Evolutionary conservation across 2,113 vertebrate genomes (phyloP).

Genomic region (Zosterops borbonicus): DNA sequence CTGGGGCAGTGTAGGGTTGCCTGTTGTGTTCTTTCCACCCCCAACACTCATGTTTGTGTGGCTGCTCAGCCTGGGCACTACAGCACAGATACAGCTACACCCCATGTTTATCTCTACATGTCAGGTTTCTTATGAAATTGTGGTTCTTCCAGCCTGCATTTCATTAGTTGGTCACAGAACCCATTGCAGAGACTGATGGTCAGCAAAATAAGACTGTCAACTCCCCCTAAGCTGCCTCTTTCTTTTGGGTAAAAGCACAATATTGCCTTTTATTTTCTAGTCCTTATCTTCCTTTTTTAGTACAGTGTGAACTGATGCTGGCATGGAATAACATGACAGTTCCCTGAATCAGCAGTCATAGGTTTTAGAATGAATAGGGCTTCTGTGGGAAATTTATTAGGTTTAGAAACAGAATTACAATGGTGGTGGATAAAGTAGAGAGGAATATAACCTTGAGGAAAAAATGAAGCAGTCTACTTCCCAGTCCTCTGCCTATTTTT

Average conservation of each 20-base stretch:
- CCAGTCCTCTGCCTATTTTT: not conserved
- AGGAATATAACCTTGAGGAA: not conserved
- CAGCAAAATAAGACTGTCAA: not conserved
- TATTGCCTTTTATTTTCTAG: slow-evolving; percentile 11
- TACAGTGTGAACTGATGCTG: not conserved
- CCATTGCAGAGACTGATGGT: not conserved
- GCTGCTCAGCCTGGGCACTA: not conserved
- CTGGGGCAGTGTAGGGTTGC: not conserved
- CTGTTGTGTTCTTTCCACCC: not conserved
- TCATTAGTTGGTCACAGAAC: not conserved
- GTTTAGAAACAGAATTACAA: slow-evolving; percentile 34
- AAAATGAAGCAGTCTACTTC: not conserved
- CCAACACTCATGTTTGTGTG: not conserved
- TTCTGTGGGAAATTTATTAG: slow-evolving; percentile 48
- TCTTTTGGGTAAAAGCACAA: not conserved
- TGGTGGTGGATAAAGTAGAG: slow-evolving; percentile 3
- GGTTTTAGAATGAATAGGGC: slow-evolving; percentile 22
- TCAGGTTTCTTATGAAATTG: not conserved
- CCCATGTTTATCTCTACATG: not conserved
- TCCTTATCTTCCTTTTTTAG: slow-evolving; percentile 27
- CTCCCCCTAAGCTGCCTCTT: not conserved
- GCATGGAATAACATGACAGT: slow-evolving; percentile 6
- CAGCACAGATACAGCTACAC: not conserved
- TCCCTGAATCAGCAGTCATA: slow-evolving; percentile 49
- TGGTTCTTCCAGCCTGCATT: not conserved